Percentiles rank a stretch among this genome's conserved stretches.
Evolutionary conservation across 2,888 invertebrate genomes (phyloP).

Genomic region (Epinotia demarniana): DNA sequence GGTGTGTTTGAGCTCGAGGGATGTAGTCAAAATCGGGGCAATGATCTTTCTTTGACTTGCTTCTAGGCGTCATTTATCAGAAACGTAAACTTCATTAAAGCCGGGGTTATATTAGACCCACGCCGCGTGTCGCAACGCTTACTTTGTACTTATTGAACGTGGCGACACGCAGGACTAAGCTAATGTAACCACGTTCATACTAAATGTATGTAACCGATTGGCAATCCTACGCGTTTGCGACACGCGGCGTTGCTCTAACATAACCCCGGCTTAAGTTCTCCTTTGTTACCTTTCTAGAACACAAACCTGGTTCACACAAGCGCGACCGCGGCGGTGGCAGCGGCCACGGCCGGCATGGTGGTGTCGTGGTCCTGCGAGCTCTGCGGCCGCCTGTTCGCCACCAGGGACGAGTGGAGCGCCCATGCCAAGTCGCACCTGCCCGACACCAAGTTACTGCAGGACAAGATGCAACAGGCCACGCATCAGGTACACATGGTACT

Average conservation of each 20-base stretch:
- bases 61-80: too few species aligned
- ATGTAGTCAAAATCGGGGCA: background rate
- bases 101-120: too few species aligned
- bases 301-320: conserved; percentile 81
- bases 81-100: background rate
- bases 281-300: conserved; percentile 60
- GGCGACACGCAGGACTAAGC: too few species aligned
- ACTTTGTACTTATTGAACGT: too few species aligned
- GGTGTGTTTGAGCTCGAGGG: background rate
- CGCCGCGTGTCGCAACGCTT: too few species aligned
- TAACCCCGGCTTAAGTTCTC: too few species aligned
- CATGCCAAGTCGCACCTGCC: conserved; percentile 90
- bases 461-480: conserved; percentile 74
- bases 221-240: too few species aligned
- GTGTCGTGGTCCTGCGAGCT: conserved; percentile 91
- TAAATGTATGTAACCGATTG: too few species aligned
- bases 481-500: conserved; percentile 33
- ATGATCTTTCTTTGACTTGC: background rate
- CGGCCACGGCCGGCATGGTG: conserved; percentile 81
- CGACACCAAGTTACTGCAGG: conserved; percentile 78
- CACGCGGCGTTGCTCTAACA: too few species aligned
- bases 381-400: conserved; percentile 89
- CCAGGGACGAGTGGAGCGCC: conserved; percentile 90
- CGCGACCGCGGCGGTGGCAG: conserved; percentile 76
- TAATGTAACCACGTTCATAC: too few species aligned